Conservation (phyloP, 2,888 invertebrate species). For the Liopterus haemorrhoidalis region DNA sequence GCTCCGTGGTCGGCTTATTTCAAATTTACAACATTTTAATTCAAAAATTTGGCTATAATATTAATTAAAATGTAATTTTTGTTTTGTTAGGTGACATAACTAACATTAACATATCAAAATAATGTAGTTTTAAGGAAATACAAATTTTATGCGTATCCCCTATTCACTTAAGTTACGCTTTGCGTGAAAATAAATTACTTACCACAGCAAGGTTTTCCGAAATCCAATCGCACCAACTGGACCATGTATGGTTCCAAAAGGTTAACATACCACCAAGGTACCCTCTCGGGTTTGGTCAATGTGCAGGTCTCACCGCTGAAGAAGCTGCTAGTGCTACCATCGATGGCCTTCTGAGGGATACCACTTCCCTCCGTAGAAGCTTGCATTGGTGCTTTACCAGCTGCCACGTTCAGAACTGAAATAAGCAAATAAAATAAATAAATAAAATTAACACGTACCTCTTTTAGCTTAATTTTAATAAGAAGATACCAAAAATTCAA, state of each 20-base stretch:
- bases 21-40: too few relatives aligned
- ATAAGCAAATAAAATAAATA: slow-evolving; percentile 38
- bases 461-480: too few relatives aligned
- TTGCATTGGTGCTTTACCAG: slow-evolving; percentile 94
- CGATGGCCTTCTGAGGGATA: slow-evolving; percentile 84
- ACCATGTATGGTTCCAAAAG: slow-evolving; percentile 92
- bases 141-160: too few relatives aligned
- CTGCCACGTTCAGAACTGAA: slow-evolving; percentile 86
- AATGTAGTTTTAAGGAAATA: too few relatives aligned
- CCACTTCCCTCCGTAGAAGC: slow-evolving; percentile 76
- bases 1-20: too few relatives aligned
- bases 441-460: too few relatives aligned
- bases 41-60: too few relatives aligned
- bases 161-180: slow-evolving; percentile 20
- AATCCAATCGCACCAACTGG: slow-evolving; percentile 82
- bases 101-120: too few relatives aligned
- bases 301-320: slow-evolving; percentile 83
- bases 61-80: too few relatives aligned
- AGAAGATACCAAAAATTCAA: too few relatives aligned
- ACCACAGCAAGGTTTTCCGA: slow-evolving; percentile 88
- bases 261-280: slow-evolving; percentile 95
- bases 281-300: slow-evolving; percentile 73
- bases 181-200: slow-evolving; percentile 49
- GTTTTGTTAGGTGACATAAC: too few relatives aligned
- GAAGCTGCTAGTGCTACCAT: slow-evolving; percentile 79